Conservation (phyloP, 53 echinoderm and acorn worm species). For the Patiria pectinifera region DNA sequence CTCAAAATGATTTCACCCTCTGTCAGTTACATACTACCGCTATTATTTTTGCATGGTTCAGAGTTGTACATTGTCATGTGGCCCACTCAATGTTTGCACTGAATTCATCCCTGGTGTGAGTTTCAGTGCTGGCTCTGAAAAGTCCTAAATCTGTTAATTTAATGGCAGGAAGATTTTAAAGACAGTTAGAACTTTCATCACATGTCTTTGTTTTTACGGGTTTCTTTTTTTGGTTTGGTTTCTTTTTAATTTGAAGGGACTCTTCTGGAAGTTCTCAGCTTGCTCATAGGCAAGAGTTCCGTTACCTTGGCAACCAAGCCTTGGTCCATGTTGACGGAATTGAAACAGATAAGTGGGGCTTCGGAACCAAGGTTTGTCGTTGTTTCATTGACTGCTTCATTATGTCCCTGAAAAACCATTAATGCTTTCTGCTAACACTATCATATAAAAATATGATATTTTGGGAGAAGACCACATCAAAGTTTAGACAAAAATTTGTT, state of each 20-base stretch:
- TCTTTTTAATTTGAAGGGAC: constrained; percentile 35
- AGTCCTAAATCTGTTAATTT: too few relatives aligned
- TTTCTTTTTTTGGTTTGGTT: too few relatives aligned
- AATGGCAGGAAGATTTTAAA: too few relatives aligned
- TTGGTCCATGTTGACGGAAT: constrained; percentile 25
- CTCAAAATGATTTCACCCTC: background rate
- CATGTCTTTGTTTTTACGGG: background rate
- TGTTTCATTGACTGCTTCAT: background rate
- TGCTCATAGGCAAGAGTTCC: constrained; percentile 14
- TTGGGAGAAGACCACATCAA: background rate
- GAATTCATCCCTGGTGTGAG: too few relatives aligned
- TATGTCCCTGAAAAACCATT: background rate
- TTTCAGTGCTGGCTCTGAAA: too few relatives aligned
- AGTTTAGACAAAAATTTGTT: background rate
- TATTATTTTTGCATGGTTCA: background rate
- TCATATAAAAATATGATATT: background rate
- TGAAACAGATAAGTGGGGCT: background rate
- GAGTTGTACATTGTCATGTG: too few relatives aligned
- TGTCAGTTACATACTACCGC: background rate
- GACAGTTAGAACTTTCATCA: too few relatives aligned
- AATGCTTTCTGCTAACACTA: background rate
- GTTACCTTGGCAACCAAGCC: constrained; percentile 14
- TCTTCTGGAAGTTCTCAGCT: constrained; percentile 61
- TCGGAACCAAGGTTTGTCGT: constrained; percentile 15
- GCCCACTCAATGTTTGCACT: too few relatives aligned